Evolutionary conservation across 2,113 vertebrate genomes (phyloP).

Genomic region (Muntiacus muntjak): DNA sequence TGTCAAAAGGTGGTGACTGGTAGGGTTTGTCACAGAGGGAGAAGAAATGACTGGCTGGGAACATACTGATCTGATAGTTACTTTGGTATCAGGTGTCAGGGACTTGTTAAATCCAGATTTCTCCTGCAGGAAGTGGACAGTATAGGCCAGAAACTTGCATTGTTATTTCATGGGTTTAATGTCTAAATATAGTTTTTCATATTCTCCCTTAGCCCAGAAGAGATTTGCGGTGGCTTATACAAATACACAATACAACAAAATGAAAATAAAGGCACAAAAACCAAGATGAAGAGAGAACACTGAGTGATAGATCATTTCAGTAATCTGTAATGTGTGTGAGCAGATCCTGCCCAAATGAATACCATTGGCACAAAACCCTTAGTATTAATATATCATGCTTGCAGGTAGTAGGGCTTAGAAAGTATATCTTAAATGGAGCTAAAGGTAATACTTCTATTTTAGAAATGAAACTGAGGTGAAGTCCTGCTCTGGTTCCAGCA

Average conservation of each 20-base stretch:
- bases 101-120: not conserved
- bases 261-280: not conserved
- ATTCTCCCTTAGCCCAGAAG: not conserved
- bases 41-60: not conserved
- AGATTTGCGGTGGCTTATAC: not conserved
- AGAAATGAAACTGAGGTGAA: not conserved
- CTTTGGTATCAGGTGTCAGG: not conserved
- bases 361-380: not conserved
- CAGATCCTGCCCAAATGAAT: not conserved
- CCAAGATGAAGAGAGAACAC: not conserved
- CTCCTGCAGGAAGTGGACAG: not conserved
- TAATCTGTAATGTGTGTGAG: not conserved
- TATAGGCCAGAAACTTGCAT: not conserved
- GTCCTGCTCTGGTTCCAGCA: not conserved
- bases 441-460: not conserved
- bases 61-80: not conserved
- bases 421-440: not conserved
- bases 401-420: not conserved
- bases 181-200: slow-evolving; percentile 3
- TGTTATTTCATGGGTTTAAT: not conserved
- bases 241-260: not conserved
- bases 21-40: not conserved
- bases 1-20: not conserved
- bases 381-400: not conserved
- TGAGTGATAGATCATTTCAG: not conserved